Percentiles rank a stretch among this genome's conserved stretches.
These are phyloP conservation scores for Dasysyrphus albostriatus DNA, from an alignment of 2,888 invertebrate genomes.

Conservation along the genomic window DNA sequence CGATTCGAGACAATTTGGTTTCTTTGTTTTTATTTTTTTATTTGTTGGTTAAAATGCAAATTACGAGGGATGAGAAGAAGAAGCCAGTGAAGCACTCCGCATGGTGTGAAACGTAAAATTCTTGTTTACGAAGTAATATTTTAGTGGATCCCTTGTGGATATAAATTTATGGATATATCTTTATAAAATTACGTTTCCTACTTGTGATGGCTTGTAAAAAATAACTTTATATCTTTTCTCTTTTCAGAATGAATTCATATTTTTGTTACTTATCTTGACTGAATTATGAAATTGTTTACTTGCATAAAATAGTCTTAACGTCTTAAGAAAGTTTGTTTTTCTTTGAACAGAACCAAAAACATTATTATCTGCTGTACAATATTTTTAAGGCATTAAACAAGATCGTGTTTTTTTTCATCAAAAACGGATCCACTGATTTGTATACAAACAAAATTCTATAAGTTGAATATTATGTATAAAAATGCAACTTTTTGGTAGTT, in stretches of 20 bases:
- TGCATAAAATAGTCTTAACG: neutral
- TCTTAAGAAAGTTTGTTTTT: no score
- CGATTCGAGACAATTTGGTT: slow-evolving; percentile 29
- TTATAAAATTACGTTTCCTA: neutral
- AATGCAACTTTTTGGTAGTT: no score
- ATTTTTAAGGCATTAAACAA: no score
- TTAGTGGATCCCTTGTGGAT: slow-evolving; percentile 23
- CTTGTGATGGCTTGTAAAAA: neutral
- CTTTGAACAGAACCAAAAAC: no score
- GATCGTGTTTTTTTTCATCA: no score
- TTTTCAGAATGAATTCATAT: neutral
- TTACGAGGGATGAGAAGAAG: neutral
- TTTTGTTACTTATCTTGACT: neutral
- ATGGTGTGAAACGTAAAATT: slow-evolving; percentile 11
- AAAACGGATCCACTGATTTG: no score
- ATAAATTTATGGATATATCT: neutral
- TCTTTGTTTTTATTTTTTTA: neutral
- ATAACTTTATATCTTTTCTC: neutral
- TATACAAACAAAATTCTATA: no score
- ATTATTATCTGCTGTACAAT: no score
- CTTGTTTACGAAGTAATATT: slow-evolving; percentile 29
- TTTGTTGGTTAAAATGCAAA: slow-evolving; percentile 31
- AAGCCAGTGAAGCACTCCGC: neutral
- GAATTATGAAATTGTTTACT: slow-evolving; percentile 3
- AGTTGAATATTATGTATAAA: no score